phyloP scores from a whole-genome alignment of 2,113 vertebrate species.

The Genyomyrus donnyi region DNA sequence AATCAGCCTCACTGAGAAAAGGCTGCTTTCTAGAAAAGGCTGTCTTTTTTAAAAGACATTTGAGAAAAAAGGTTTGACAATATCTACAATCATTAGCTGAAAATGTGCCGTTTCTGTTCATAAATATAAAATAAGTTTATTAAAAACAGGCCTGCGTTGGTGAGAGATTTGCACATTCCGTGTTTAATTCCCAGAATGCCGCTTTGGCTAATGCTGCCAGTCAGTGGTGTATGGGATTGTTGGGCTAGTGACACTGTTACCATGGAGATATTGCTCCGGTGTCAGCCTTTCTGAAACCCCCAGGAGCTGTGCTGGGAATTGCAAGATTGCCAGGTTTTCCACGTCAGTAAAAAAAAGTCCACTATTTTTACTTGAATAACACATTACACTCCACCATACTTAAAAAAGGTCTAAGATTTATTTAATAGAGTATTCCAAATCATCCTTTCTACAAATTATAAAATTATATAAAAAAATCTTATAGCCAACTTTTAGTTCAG shows the following conservation, averaged over 20 bases:
- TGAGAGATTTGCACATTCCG: neutral
- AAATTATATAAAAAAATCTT: neutral
- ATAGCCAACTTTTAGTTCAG: neutral
- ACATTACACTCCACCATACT: neutral
- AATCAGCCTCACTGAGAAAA: neutral
- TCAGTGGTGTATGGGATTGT: neutral
- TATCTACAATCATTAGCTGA: neutral
- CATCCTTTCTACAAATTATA: neutral
- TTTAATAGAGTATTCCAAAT: neutral
- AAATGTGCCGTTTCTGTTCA: neutral
- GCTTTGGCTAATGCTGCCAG: neutral
- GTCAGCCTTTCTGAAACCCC: neutral
- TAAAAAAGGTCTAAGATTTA: neutral
- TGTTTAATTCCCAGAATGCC: neutral
- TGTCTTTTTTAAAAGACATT: neutral
- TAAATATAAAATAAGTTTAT: neutral
- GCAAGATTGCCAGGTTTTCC: neutral
- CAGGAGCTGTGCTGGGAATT: slow-evolving; percentile 2
- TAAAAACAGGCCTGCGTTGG: neutral
- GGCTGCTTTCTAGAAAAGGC: neutral
- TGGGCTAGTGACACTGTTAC: neutral
- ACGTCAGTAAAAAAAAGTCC: neutral
- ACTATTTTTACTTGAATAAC: neutral
- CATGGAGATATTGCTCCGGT: neutral
- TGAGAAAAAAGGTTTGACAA: neutral